A percentile compares a stretch with the other conserved stretches of the same genome.
Conservation (phyloP, 2,113 vertebrate species). For the Poeciliopsis retropinna region DNA sequence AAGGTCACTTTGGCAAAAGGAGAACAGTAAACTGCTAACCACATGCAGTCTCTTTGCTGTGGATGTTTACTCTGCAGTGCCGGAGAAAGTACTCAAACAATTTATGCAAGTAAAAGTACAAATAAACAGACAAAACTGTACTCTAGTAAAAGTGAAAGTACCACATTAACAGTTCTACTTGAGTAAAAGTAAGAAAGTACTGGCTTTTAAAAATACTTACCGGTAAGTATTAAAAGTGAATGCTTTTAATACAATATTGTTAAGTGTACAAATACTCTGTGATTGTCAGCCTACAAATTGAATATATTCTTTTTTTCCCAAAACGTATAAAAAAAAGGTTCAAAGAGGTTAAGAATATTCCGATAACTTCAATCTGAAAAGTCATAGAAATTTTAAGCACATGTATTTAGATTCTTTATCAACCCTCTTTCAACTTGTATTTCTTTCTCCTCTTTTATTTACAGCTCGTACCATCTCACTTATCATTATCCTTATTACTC, state of each 20-base stretch:
- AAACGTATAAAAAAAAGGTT: neutral
- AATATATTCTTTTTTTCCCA: neutral
- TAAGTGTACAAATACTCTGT: too few species aligned
- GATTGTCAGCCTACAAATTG: neutral
- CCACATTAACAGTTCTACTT: too few species aligned
- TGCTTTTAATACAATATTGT: too few species aligned
- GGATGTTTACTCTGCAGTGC: neutral
- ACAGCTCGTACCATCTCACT: neutral
- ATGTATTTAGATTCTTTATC: neutral
- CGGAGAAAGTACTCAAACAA: too few species aligned
- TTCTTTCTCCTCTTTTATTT: neutral
- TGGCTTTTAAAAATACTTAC: too few species aligned
- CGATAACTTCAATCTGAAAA: neutral
- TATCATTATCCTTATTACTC: neutral
- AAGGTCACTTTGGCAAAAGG: slow-evolving; percentile 7
- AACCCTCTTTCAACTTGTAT: slow-evolving; percentile 4
- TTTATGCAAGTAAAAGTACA: too few species aligned
- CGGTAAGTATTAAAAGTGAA: too few species aligned
- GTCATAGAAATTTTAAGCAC: neutral
- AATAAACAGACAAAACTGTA: too few species aligned
- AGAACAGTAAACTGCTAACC: neutral
- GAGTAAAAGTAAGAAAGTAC: too few species aligned
- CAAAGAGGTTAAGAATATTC: neutral
- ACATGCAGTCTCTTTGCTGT: slow-evolving; percentile 2
- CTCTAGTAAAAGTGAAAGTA: too few species aligned